Evolutionary conservation across 1,140 invertebrate genomes (phyloP).

Genomic region (Meloidogyne hapla): DNA sequence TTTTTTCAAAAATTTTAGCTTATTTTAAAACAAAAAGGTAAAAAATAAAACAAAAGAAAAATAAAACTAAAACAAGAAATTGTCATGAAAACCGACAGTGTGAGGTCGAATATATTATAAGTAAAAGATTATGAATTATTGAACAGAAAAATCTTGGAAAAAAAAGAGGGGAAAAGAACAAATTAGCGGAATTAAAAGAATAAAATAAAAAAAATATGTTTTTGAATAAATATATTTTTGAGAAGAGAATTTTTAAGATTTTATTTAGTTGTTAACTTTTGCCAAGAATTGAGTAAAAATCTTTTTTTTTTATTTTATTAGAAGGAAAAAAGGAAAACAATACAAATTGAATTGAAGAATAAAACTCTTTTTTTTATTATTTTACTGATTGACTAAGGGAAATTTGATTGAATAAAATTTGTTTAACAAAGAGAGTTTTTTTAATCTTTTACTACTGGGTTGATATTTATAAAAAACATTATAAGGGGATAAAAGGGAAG

Average conservation of each 20-base stretch:
- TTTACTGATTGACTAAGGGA: background rate
- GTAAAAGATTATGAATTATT: background rate
- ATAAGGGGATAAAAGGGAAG: too few relatives aligned
- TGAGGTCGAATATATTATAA: background rate
- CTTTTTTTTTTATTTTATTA: background rate
- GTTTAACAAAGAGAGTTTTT: too few relatives aligned
- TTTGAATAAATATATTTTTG: too few relatives aligned
- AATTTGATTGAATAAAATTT: background rate
- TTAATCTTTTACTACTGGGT: too few relatives aligned
- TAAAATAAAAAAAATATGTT: too few relatives aligned
- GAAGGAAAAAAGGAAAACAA: background rate
- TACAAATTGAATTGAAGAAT: too few relatives aligned
- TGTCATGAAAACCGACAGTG: too few relatives aligned
- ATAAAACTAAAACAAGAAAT: background rate
- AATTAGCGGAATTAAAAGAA: conserved; percentile 1
- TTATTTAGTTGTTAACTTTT: too few relatives aligned
- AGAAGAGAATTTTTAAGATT: too few relatives aligned
- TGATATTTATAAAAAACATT: too few relatives aligned
- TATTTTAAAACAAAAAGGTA: background rate
- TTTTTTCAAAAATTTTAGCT: too few relatives aligned
- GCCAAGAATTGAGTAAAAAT: too few relatives aligned
- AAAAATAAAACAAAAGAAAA: background rate
- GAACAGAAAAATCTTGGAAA: background rate
- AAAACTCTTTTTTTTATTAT: background rate
- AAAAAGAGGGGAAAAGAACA: background rate